These are phyloP conservation scores for Odontomyia ornata DNA, from an alignment of 2,888 invertebrate species.

Conservation along the genomic window DNA sequence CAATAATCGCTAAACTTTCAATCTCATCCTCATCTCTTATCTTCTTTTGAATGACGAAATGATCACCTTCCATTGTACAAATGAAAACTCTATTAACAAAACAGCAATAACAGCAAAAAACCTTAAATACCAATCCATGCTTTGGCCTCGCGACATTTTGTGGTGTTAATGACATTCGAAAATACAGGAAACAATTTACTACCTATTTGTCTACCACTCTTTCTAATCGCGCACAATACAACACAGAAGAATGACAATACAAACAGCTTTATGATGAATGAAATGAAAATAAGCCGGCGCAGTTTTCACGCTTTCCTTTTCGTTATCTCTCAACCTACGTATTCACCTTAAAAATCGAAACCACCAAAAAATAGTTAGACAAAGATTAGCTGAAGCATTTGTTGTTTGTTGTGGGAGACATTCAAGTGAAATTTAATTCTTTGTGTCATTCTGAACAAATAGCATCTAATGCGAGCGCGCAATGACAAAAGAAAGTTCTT, in stretches of 20 bases:
- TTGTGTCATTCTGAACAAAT: too few relatives aligned
- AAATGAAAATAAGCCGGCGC: neutral
- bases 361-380: too few relatives aligned
- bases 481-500: neutral
- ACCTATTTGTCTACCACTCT: neutral
- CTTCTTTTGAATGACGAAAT: neutral
- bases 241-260: neutral
- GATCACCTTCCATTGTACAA: neutral
- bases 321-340: neutral
- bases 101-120: neutral
- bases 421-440: too few relatives aligned
- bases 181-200: neutral
- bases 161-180: conserved; percentile 14
- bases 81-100: neutral
- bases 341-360: neutral
- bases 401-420: too few relatives aligned
- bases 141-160: neutral
- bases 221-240: neutral
- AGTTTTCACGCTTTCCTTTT: conserved; percentile 31
- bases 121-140: neutral
- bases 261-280: neutral
- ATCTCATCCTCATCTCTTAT: too few relatives aligned
- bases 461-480: too few relatives aligned
- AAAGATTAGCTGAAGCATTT: too few relatives aligned
- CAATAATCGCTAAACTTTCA: neutral